Evolutionary conservation across 2,888 invertebrate genomes (phyloP), one percentile per base, ranked within the genome.

Genomic region (Phaonia tiefii): DNA sequence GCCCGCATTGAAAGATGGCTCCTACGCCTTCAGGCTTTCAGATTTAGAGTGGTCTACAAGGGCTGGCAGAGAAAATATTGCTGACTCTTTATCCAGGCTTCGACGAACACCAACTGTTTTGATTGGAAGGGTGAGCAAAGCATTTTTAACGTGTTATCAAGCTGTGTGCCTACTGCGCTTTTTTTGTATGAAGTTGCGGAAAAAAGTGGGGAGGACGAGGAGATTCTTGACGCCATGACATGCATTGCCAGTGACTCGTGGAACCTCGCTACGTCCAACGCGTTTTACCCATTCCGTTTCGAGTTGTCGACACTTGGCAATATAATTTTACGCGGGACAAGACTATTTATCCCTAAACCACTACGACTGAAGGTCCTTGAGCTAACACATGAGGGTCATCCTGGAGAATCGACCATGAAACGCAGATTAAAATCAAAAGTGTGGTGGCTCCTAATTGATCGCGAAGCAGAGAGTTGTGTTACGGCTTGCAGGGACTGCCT

Each of bases 361-460:
- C 56, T 76, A 51, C 56, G 71, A 71, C 13, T 60, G 44, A 84
- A 67, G 49, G 83, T 86, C 8, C 66, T 88, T 42, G 63, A 79
- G 25, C 71, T 85, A 44, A 86, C 86, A 2, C 87, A 87, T 80
- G 84, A 88, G n/a, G n/a, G n/a, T n/a, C n/a, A n/a, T n/a, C n/a
- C n/a, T n/a, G n/a, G n/a, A n/a, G n/a, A n/a, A n/a, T 74, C 75
- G 10, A 58, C 39, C 5, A 80, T 80, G 76, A 82, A 82, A 54
- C 65, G 56, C 1, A 70, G 77, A 46, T 60, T 83, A 31, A 58
- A 67, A 75, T 58, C 76, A 56, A 84, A 84, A 56, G 80, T 83
- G 15, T 83, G 84, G 83, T 83, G 81, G 82, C 22, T 31, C 74
- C 2, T n/a, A 5, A 82, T 79, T 4, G 74, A 82, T 44, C 63